Conservation (phyloP, 2,113 vertebrate species). For the Psittacula cyanocephala region DNA sequence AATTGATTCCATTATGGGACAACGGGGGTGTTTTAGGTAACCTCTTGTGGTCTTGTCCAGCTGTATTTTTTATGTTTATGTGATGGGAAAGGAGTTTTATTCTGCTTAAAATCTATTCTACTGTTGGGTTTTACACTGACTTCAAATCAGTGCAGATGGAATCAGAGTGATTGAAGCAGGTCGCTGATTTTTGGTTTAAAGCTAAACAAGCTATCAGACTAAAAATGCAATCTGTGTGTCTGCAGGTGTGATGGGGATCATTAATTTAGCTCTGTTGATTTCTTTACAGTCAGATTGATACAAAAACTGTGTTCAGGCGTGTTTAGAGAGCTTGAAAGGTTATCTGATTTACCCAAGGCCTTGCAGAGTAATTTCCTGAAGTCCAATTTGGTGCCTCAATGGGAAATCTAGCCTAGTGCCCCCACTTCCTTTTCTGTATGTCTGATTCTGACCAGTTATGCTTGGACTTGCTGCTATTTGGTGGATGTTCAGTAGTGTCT, state of each 20-base stretch:
- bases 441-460: neutral
- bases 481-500: neutral
- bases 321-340: conserved; percentile 38
- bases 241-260: conserved; percentile 41
- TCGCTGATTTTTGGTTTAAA: neutral
- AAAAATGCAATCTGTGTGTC: neutral
- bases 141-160: neutral
- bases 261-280: conserved; percentile 44
- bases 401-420: neutral
- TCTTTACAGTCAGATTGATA: conserved; percentile 47
- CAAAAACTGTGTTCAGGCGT: neutral
- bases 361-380: conserved; percentile 37
- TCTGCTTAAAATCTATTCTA: neutral
- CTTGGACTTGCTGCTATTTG: neutral
- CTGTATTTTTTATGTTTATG: neutral
- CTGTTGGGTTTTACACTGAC: neutral
- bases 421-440: neutral
- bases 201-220: neutral
- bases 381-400: neutral
- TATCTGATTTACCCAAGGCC: conserved; percentile 63
- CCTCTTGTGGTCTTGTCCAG: neutral
- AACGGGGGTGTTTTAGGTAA: neutral
- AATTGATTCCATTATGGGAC: neutral
- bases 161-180: neutral
- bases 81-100: neutral